Base-by-base conservation (phyloP, 2,113 vertebrate genomes). In the Gopherus flavomarginatus region DNA sequence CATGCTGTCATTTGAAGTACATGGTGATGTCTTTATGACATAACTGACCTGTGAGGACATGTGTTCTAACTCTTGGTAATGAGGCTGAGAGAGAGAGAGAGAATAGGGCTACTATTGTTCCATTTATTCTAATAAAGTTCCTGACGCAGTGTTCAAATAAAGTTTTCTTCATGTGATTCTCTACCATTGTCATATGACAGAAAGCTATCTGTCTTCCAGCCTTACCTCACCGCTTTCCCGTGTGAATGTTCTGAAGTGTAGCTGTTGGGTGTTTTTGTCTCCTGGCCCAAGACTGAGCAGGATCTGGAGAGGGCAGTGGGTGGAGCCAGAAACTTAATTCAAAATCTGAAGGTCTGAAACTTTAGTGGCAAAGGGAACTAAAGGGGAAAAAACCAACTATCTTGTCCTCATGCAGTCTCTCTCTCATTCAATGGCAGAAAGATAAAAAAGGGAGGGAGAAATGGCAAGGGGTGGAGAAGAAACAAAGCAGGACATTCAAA, bases 221-320 rank as follows among this genome's bases (percentile, higher is more conserved):
- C 31, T 92, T 78, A 12, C 35, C 16, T 6, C 87, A 0, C 29
- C 2, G 29, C 6, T 81, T 88, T 92, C 82, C 62, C 10, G 26
- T 27, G 26, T 3, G 11, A 59, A 1, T 26, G 24, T 54, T 92
- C 9, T 62, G 65, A 81, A 85, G 31, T 78, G 56, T 56, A 77
- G 6, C 14, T 50, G 6, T 31, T 44, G 3, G 50, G 10, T 3
- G 1, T 81, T 0, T 3, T 69, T 88, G 59, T 49, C 52, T 62
- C 49, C 44, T 2, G 5, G 4, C 89, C 13, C 14, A 52, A 11
- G 3, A 0, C 2, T 7, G 38, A 24, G 1, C 4, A 21, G 22
- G 75, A 16, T 14, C 3, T 1, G 1, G 0, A 81, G 57, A 65
- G 87, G 8, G 29, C 22, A 1, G 27, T 54, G 57, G n/a, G 72